Evolutionary conservation across 2,888 invertebrate species (phyloP).

Genomic region (Hyposoter didymator): DNA sequence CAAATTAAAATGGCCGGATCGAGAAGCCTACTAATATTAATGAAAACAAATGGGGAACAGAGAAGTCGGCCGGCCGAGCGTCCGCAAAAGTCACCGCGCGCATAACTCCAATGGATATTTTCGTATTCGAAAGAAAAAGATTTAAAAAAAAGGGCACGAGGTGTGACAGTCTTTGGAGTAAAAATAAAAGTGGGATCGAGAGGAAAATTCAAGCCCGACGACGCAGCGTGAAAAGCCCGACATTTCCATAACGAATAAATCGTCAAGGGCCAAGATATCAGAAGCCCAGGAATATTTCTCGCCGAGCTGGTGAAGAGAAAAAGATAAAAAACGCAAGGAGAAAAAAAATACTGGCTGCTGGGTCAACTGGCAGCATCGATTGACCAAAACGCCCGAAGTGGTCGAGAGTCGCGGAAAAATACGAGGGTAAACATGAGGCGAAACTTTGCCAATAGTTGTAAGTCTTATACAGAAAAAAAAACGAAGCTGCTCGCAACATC

Average conservation of each 20-base stretch:
- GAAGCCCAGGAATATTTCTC: slow-evolving; percentile 43
- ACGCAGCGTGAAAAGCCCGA: not conserved
- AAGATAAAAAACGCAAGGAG: not conserved
- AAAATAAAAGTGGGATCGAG: slow-evolving; percentile 25
- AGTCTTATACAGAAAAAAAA: slow-evolving; percentile 55
- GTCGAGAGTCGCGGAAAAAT: slow-evolving; percentile 52
- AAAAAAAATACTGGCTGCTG: slow-evolving; percentile 24
- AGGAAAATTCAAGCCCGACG: slow-evolving; percentile 8
- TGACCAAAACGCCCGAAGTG: slow-evolving; percentile 47
- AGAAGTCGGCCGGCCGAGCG: slow-evolving; percentile 43
- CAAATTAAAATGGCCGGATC: slow-evolving; percentile 68
- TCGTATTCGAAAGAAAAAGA: slow-evolving; percentile 40
- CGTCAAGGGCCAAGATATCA: slow-evolving; percentile 23
- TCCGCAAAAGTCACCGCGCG: slow-evolving; percentile 30
- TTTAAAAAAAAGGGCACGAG: slow-evolving; percentile 8
- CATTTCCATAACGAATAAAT: slow-evolving; percentile 1
- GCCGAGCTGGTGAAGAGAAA: not conserved
- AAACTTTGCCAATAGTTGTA: slow-evolving; percentile 66
- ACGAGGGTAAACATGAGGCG: slow-evolving; percentile 38
- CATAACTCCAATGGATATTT: slow-evolving; percentile 49
- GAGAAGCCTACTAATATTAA: slow-evolving; percentile 63
- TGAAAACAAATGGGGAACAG: slow-evolving; percentile 53
- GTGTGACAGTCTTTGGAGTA: not conserved
- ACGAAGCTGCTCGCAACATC: slow-evolving; percentile 51
- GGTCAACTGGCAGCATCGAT: slow-evolving; percentile 52